A percentile compares a stretch with the other conserved stretches of the same genome.
Conservation (phyloP, 2,113 vertebrate genomes). For the Vombatus ursinus region DNA sequence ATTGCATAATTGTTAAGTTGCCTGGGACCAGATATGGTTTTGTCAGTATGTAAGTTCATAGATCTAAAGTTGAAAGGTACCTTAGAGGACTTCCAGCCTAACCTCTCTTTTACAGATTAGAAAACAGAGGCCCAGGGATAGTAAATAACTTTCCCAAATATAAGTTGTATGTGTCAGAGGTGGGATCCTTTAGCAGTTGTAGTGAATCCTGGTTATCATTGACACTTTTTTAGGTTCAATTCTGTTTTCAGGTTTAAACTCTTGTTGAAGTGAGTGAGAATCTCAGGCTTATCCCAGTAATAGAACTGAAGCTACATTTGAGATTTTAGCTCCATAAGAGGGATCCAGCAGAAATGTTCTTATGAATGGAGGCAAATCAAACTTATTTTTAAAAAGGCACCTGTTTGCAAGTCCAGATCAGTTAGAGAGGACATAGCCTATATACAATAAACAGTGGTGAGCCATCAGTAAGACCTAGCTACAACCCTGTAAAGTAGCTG, state of each 20-base stretch:
- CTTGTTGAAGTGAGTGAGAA: background rate
- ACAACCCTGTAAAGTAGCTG: background rate
- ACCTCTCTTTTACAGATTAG: background rate
- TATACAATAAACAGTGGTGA: conserved; percentile 19
- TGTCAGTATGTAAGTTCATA: background rate
- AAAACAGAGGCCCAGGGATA: background rate
- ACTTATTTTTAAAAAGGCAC: background rate
- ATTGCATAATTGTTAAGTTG: background rate
- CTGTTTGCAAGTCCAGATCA: conserved; percentile 27
- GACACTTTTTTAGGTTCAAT: conserved; percentile 25
- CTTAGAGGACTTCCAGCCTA: background rate
- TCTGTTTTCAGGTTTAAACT: background rate
- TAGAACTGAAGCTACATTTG: background rate
- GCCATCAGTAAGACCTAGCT: background rate
- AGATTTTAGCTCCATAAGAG: background rate
- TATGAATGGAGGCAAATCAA: background rate
- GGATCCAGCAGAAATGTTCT: background rate
- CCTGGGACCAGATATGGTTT: background rate
- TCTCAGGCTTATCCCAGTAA: conserved; percentile 27
- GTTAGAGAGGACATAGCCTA: background rate
- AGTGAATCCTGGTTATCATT: conserved; percentile 68
- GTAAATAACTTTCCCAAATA: background rate
- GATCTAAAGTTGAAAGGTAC: background rate
- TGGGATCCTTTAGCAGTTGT: conserved; percentile 72
- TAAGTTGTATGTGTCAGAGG: background rate